Percentiles rank a stretch among this genome's conserved stretches.
Conservation (phyloP, 2,888 invertebrate species). For the Lamellibrachia satsuma region DNA sequence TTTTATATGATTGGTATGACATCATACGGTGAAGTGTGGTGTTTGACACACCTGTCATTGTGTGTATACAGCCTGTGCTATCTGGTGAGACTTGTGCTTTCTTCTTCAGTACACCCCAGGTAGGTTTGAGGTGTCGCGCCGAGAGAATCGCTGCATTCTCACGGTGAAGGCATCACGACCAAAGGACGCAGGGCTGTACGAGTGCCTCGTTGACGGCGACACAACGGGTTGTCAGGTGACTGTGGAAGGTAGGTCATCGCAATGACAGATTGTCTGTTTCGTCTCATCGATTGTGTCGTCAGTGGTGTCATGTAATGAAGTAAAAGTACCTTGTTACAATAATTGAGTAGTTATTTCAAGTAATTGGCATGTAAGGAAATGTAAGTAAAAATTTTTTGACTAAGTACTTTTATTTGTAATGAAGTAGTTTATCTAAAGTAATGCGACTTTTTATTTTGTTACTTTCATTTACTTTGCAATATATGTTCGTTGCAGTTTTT, state of each 20-base stretch:
- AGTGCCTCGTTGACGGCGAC: slow-evolving; percentile 75
- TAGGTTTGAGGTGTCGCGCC: slow-evolving; percentile 80
- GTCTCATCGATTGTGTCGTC: neutral
- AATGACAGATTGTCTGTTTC: neutral
- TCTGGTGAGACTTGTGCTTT: neutral
- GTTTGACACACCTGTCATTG: neutral
- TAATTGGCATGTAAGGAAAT: too few relatives aligned
- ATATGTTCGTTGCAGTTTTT: too few relatives aligned
- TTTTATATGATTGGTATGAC: neutral
- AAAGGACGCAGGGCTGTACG: slow-evolving; percentile 88
- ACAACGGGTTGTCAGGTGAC: slow-evolving; percentile 54
- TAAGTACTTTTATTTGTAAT: too few relatives aligned
- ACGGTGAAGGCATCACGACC: slow-evolving; percentile 83
- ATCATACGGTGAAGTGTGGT: neutral
- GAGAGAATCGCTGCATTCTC: slow-evolving; percentile 78
- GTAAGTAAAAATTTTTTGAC: too few relatives aligned
- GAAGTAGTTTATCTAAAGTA: too few relatives aligned
- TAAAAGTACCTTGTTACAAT: too few relatives aligned
- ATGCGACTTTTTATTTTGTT: too few relatives aligned
- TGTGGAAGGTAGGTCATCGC: slow-evolving; percentile 53
- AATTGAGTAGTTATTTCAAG: too few relatives aligned
- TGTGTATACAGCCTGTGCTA: too few relatives aligned
- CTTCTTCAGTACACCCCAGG: slow-evolving; percentile 69
- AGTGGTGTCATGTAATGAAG: too few relatives aligned
- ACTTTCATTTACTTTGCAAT: too few relatives aligned